Conservation (phyloP, 1,140 invertebrate species). For the Zaprionus davidi region DNA sequence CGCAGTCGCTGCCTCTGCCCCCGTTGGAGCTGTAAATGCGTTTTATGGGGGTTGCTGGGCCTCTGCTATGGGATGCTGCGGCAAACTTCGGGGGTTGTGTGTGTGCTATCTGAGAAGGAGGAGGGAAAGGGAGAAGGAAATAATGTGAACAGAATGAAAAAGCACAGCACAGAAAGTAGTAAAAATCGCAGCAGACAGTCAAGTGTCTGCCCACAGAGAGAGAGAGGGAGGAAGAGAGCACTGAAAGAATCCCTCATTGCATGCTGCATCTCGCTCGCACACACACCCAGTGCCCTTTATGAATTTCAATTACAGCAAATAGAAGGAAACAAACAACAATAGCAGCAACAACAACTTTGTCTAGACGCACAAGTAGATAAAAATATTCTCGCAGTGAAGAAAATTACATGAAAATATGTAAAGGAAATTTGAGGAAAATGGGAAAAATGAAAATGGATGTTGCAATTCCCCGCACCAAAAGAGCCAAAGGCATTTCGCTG, state of each 20-base stretch:
- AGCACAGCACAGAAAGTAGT: slow-evolving; percentile 71
- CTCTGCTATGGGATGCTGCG: slow-evolving; percentile 48
- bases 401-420: slow-evolving; percentile 35
- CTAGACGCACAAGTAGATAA: slow-evolving; percentile 75
- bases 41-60: slow-evolving; percentile 66
- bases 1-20: slow-evolving; percentile 5
- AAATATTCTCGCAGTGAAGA: slow-evolving; percentile 43
- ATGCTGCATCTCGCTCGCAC: slow-evolving; percentile 23
- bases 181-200: slow-evolving; percentile 50
- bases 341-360: slow-evolving; percentile 37
- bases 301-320: slow-evolving; percentile 35
- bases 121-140: background rate
- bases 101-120: slow-evolving; percentile 19
- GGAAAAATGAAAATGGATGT: slow-evolving; percentile 31
- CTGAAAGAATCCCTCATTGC: slow-evolving; percentile 19
- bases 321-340: slow-evolving; percentile 12
- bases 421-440: slow-evolving; percentile 44
- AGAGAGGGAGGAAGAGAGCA: background rate
- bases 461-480: slow-evolving; percentile 20
- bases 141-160: slow-evolving; percentile 38
- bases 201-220: slow-evolving; percentile 32
- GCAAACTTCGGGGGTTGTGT: background rate
- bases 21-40: slow-evolving; percentile 57
- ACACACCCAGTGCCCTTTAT: slow-evolving; percentile 20
- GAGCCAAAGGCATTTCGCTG: slow-evolving; percentile 36